These are phyloP conservation scores for Anoncus sp. DNA, from an alignment of 2,888 invertebrate genomes.

Conservation along the genomic window DNA sequence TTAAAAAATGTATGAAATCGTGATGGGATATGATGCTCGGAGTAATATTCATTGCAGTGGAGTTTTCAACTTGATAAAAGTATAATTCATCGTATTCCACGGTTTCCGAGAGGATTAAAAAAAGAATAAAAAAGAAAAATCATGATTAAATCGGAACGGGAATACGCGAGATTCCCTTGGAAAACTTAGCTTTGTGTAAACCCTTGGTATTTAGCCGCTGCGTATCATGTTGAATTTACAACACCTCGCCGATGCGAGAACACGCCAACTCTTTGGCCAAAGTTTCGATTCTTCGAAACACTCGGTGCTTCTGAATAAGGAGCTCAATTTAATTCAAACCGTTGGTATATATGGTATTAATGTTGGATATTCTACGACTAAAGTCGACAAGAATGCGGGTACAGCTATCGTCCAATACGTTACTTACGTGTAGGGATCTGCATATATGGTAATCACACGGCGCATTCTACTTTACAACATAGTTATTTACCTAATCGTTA, in stretches of 20 bases:
- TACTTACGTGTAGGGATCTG: slow-evolving; percentile 21
- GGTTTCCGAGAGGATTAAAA: slow-evolving; percentile 7
- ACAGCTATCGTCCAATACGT: slow-evolving; percentile 15
- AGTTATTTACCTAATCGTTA: neutral
- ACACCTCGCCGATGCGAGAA: slow-evolving; percentile 36
- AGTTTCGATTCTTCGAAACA: slow-evolving; percentile 63
- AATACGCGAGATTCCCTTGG: slow-evolving; percentile 12
- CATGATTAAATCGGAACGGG: slow-evolving; percentile 12
- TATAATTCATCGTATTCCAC: slow-evolving; percentile 7
- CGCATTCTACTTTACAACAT: slow-evolving; percentile 24
- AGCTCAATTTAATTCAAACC: slow-evolving; percentile 54
- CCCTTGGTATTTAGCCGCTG: slow-evolving; percentile 33
- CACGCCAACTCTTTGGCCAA: slow-evolving; percentile 40
- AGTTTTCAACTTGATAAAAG: slow-evolving; percentile 16
- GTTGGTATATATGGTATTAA: slow-evolving; percentile 28
- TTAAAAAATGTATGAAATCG: neutral
- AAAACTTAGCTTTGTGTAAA: slow-evolving; percentile 9
- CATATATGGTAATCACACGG: slow-evolving; percentile 43
- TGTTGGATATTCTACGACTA: slow-evolving; percentile 5
- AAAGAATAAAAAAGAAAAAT: slow-evolving; percentile 17
- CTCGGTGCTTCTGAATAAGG: slow-evolving; percentile 54
- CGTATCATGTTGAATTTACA: slow-evolving; percentile 60
- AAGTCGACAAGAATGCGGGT: slow-evolving; percentile 9
- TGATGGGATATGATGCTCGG: neutral
- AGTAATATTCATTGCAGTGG: neutral